Evolutionary conservation across 1,140 invertebrate species (phyloP), one percentile per base, ranked within the genome.

Genomic region (Gryllus bimaculatus): DNA sequence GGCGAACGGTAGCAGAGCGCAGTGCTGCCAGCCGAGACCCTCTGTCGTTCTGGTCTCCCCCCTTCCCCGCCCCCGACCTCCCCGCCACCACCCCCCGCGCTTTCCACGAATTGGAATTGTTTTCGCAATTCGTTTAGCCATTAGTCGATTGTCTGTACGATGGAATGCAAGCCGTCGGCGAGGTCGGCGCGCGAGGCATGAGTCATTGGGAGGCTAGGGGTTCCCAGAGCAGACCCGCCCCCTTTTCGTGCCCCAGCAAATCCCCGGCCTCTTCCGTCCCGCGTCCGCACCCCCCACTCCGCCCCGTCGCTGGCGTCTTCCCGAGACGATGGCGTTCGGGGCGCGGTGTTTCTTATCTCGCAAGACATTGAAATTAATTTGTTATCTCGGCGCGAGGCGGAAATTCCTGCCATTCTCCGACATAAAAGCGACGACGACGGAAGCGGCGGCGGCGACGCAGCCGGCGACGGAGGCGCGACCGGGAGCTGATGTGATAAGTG

Each of bases 61-160:
- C 54, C 54, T 7, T 7, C 7, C 54, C 18, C 54, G 54, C 54
- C 54, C 54, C 54, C 10, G 18, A 66, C 54, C 54, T 3, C 54
- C 8, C 49, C 10, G 2, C 54, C 54, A 66, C 54, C 54, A 66
- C 18, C 54, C 0, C 54, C 54, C 18, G 54, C 54, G 54, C 54
- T 66, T 66, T 66, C 54, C 54, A 66, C 54, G 54, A 66, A 66
- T 66, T 66, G 54, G 54, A 66, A 66, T 66, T 66, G 54, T 66
- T 66, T n/a, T 66, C 54, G 54, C 54, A 66, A 66, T 66, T 66
- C 7, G 54, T 7, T 66, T 3, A 1, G 54, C 54, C 54, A 66
- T 66, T 66, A 66, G 54, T 66, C 54, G 54, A 66, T 66, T 66
- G 54, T 66, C 54, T 66, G 54, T 66, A 66, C 54, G 18, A 66